A percentile compares a stretch with the other conserved stretches of the same genome.
These are phyloP conservation scores for Scaptodrosophila latifasciaeformis DNA, from an alignment of 2,888 invertebrate species.

Conservation along the genomic window DNA sequence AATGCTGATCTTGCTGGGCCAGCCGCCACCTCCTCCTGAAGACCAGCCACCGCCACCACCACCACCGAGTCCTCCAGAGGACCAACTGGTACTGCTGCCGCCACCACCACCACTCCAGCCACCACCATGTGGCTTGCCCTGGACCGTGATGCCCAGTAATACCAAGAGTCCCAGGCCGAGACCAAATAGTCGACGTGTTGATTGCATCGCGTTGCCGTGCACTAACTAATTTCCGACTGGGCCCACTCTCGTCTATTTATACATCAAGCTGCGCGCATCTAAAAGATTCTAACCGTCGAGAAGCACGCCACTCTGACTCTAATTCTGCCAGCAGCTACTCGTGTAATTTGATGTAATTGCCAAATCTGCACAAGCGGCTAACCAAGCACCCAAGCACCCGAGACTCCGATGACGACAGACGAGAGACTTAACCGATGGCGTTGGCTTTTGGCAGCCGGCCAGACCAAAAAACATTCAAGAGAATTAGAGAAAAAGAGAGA, in stretches of 20 bases:
- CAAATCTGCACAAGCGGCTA: constrained; percentile 39
- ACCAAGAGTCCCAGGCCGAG: constrained; percentile 36
- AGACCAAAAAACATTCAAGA: background rate
- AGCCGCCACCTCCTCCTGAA: constrained; percentile 36
- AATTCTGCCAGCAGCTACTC: constrained; percentile 5
- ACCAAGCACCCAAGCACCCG: background rate
- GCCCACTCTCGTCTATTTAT: constrained; percentile 55
- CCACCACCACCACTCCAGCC: constrained; percentile 46
- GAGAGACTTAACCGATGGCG: background rate
- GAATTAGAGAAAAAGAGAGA: too few species aligned
- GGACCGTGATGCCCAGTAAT: constrained; percentile 33
- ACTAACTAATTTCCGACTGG: constrained; percentile 57
- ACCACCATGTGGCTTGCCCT: constrained; percentile 52
- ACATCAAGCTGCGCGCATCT: constrained; percentile 42
- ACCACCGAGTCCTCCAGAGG: constrained; percentile 32
- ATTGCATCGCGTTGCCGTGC: constrained; percentile 57
- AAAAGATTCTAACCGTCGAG: constrained; percentile 42
- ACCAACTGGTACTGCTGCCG: constrained; percentile 33
- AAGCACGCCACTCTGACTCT: constrained; percentile 8
- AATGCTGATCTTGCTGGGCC: constrained; percentile 23
- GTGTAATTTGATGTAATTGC: constrained; percentile 63
- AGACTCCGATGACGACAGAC: background rate
- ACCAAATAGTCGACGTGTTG: constrained; percentile 31
- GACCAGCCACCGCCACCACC: constrained; percentile 47
- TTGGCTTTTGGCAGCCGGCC: background rate